Evolutionary conservation across 2,113 vertebrate species (phyloP).

Genomic region (Sorex araneus): DNA sequence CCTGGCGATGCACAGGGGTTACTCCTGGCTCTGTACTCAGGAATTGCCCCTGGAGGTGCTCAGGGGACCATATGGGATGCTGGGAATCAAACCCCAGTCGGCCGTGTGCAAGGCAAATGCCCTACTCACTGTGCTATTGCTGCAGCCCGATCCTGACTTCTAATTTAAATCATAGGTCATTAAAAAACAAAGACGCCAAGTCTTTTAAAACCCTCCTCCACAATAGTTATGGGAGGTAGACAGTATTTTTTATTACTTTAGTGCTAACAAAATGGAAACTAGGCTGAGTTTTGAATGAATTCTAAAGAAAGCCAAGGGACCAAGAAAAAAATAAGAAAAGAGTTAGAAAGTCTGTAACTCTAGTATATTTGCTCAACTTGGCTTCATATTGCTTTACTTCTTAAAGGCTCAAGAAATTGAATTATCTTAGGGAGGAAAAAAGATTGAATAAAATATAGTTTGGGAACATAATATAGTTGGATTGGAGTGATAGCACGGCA

Average conservation of each 20-base stretch:
- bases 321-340: not conserved
- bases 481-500: too few relatives aligned
- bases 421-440: slow-evolving; percentile 4
- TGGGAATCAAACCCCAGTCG: too few relatives aligned
- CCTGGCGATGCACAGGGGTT: too few relatives aligned
- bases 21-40: too few relatives aligned
- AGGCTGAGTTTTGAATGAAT: not conserved
- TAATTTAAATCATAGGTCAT: not conserved
- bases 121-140: too few relatives aligned
- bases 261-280: not conserved
- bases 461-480: not conserved
- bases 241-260: not conserved
- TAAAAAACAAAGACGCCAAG: not conserved
- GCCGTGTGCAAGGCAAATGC: too few relatives aligned
- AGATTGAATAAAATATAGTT: not conserved
- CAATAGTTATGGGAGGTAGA: not conserved
- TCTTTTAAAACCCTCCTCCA: slow-evolving; percentile 22
- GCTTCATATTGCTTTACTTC: not conserved
- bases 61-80: too few relatives aligned
- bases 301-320: too few relatives aligned
- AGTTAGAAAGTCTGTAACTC: not conserved
- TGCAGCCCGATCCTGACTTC: not conserved
- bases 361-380: not conserved
- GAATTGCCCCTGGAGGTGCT: too few relatives aligned
- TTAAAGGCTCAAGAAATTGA: not conserved